Evolutionary conservation across 30 jellyfish, hydroid and myxozoan species (phyloP).

Genomic region (Sanderia malayensis): DNA sequence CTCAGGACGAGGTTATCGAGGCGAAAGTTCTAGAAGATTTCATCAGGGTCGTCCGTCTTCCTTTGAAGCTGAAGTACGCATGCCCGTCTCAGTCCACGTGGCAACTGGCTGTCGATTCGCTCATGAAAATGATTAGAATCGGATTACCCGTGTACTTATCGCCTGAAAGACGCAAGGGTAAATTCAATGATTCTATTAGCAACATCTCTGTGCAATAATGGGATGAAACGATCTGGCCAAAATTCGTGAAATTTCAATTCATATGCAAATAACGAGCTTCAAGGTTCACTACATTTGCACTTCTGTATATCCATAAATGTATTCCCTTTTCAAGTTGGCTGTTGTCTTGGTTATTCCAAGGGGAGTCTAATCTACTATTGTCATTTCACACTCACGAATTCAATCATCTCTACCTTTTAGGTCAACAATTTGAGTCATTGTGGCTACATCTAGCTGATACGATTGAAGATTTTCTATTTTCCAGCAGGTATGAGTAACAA

Average conservation of each 20-base stretch:
- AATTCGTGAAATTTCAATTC: too few relatives aligned
- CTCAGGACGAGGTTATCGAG: conserved; percentile 60
- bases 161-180: conserved; percentile 13
- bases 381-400: too few relatives aligned
- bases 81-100: conserved; percentile 93
- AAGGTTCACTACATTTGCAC: too few relatives aligned
- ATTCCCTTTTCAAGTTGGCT: too few relatives aligned
- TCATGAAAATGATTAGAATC: conserved; percentile 50
- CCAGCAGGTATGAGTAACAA: conserved; percentile 84
- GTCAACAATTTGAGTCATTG: conserved; percentile 31
- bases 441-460: conserved; percentile 79
- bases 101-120: conserved; percentile 79
- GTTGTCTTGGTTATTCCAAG: too few relatives aligned
- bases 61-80: conserved; percentile 86
- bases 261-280: too few relatives aligned
- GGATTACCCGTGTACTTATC: conserved; percentile 71
- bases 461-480: conserved; percentile 78
- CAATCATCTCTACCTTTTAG: conserved; percentile 25
- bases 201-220: too few relatives aligned
- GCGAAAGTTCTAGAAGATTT: conserved; percentile 67
- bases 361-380: too few relatives aligned
- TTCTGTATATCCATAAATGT: too few relatives aligned
- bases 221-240: too few relatives aligned
- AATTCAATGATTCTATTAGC: too few relatives aligned
- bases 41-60: conserved; percentile 79